Base-by-base conservation (phyloP, 2,888 invertebrate species). In the Drosophila rellima region DNA sequence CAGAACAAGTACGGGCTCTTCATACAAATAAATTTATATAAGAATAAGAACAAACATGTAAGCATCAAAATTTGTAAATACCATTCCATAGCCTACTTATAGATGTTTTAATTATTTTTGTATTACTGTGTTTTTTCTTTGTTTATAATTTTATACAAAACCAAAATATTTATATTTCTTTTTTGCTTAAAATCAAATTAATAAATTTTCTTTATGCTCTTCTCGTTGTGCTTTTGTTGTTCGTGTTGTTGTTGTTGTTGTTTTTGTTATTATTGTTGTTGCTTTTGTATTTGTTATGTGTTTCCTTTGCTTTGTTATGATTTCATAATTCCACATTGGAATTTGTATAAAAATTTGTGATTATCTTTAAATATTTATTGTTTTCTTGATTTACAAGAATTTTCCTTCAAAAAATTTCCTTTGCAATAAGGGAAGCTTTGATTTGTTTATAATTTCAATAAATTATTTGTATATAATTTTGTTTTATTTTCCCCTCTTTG, bases 291-390 rank as follows among this genome's bases (percentile, higher is more conserved):
- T 13, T 20, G 42, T 59, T 54, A 8, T 42, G 45, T 35, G 31
- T 20, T 55, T 50, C 61, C 17, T 48, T 71, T 47, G 50, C 40
- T 71, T 56, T 75, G 57, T 63, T 61, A 50, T 20, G 42, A 37
- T 75, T 60, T 71, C 54, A 71, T 67, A 48, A 75, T 60, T 66
- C 45, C 66, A 39, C 65, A 52, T 52, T 45, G 48, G 20, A 45
- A 71, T 75, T 52, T 64, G 48, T 66, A 40, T 60, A 39, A 20
- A 35, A 4, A 26, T 26, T 54, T 40, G 11, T 20, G 3, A 10
- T 31, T 11, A 20, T 31, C n/a, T 44, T 61, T 37, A 15, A 18
- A 20, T 55, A 54, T 67, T 67, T 56, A 60, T 63, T 59, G 39
- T 1, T 33, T 55, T 35, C 23, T 57, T 48, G 50, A 55, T 62